A percentile compares a stretch with the other conserved stretches of the same genome.
These are phyloP conservation scores for Macroteleia sp. DNA, from an alignment of 2,888 invertebrate species.

Conservation along the genomic window DNA sequence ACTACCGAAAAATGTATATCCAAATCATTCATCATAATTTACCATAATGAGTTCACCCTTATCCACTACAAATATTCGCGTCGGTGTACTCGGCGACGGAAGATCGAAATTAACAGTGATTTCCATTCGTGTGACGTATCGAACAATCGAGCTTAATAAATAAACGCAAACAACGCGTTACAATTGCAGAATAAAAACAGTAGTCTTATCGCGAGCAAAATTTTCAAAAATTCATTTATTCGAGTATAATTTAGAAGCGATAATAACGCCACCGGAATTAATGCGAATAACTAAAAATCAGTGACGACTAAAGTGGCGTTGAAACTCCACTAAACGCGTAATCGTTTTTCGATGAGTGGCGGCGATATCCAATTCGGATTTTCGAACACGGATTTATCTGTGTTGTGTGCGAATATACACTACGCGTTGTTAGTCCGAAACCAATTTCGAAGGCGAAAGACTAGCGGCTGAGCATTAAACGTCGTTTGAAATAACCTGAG, in stretches of 20 bases:
- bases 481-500: too few species aligned
- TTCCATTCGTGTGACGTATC: too few species aligned
- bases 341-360: slow-evolving; percentile 51
- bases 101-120: too few species aligned
- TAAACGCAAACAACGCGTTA: too few species aligned
- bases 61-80: too few species aligned
- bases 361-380: slow-evolving; percentile 56
- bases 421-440: slow-evolving; percentile 69
- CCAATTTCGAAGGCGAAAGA: slow-evolving; percentile 68
- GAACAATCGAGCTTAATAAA: too few species aligned
- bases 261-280: slow-evolving; percentile 15
- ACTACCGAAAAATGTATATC: too few species aligned
- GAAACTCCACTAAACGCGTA: slow-evolving; percentile 28
- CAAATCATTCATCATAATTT: too few species aligned
- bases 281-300: slow-evolving; percentile 34
- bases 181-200: too few species aligned
- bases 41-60: too few species aligned
- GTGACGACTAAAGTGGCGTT: slow-evolving; percentile 19
- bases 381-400: slow-evolving; percentile 57
- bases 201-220: slow-evolving; percentile 10
- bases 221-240: slow-evolving; percentile 15
- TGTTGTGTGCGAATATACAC: slow-evolving; percentile 41
- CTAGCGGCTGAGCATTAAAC: neutral
- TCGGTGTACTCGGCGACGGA: too few species aligned
- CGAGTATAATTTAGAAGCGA: slow-evolving; percentile 11